Conservation (phyloP, 2,797 vertebrate genomes). For the Triplophysa yarkandensis region DNA sequence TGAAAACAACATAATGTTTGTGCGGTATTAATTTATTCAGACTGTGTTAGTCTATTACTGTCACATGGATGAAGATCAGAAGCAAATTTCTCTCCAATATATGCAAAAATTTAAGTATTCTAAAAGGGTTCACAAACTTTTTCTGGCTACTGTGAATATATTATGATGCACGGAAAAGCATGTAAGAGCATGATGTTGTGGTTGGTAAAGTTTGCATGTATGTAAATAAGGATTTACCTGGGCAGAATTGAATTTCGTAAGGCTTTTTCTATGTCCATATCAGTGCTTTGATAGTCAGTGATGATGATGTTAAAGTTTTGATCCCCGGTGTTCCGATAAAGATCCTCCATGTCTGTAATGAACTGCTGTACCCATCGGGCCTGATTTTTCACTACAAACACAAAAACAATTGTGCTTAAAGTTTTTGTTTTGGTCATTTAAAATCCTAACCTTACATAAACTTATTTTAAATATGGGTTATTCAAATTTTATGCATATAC, state of each 20-base stretch:
- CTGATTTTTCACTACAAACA: conserved; percentile 89
- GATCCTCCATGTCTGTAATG: conserved; percentile 87
- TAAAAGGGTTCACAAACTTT: too few relatives aligned
- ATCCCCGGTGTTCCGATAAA: conserved; percentile 80
- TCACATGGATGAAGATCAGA: too few relatives aligned
- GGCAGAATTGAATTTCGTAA: conserved; percentile 80
- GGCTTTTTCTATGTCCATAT: conserved; percentile 86
- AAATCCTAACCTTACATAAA: too few relatives aligned
- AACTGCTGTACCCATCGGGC: conserved; percentile 93
- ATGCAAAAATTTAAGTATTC: too few relatives aligned
- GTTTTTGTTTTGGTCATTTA: neutral
- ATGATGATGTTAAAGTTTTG: conserved; percentile 88
- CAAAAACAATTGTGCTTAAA: conserved; percentile 19
- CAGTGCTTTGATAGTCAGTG: conserved; percentile 87
- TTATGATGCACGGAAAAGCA: too few relatives aligned
- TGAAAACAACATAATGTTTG: too few relatives aligned
- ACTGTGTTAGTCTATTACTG: too few relatives aligned
- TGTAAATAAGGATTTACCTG: conserved; percentile 52
- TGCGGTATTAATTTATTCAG: too few relatives aligned
- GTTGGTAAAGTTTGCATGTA: neutral
- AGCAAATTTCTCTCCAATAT: too few relatives aligned
- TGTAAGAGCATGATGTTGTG: neutral
- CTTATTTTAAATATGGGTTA: too few relatives aligned
- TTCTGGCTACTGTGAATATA: too few relatives aligned
- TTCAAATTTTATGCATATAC: neutral